These are phyloP conservation scores for Acanthosepion esculentum DNA, from an alignment of 2,888 invertebrate genomes.

Conservation along the genomic window DNA sequence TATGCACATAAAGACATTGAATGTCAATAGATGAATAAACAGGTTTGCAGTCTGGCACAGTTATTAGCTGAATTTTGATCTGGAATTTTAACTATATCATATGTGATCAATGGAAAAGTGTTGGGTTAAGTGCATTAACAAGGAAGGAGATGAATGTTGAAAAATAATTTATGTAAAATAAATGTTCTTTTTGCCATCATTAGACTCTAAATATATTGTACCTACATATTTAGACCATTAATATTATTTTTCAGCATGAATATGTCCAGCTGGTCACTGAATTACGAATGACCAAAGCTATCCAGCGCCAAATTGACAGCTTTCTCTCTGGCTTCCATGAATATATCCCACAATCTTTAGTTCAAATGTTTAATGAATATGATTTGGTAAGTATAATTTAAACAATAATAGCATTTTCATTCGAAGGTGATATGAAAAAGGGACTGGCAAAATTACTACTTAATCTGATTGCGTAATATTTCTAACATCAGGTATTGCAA, in stretches of 20 bases:
- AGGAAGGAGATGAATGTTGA: no score
- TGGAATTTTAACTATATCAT: no score
- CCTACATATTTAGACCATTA: background rate
- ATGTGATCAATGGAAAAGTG: no score
- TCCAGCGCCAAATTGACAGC: slow-evolving; percentile 72
- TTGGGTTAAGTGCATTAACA: no score
- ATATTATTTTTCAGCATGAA: slow-evolving; percentile 63
- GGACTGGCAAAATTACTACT: background rate
- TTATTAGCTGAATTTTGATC: no score
- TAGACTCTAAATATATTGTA: background rate
- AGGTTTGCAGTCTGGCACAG: no score
- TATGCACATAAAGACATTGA: no score
- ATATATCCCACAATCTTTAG: slow-evolving; percentile 70
- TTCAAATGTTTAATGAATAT: slow-evolving; percentile 72
- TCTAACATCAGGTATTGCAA: background rate
- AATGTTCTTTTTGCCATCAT: no score
- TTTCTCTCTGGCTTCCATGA: slow-evolving; percentile 72
- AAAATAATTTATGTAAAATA: no score
- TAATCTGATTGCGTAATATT: background rate
- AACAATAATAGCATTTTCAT: background rate
- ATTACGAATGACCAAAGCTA: slow-evolving; percentile 71
- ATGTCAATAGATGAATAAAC: no score
- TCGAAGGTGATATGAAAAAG: background rate
- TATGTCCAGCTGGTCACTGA: slow-evolving; percentile 73
- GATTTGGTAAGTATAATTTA: slow-evolving; percentile 64